These are phyloP conservation scores for Himalopsyche anomala DNA, from an alignment of 2,888 invertebrate species.

Conservation along the genomic window DNA sequence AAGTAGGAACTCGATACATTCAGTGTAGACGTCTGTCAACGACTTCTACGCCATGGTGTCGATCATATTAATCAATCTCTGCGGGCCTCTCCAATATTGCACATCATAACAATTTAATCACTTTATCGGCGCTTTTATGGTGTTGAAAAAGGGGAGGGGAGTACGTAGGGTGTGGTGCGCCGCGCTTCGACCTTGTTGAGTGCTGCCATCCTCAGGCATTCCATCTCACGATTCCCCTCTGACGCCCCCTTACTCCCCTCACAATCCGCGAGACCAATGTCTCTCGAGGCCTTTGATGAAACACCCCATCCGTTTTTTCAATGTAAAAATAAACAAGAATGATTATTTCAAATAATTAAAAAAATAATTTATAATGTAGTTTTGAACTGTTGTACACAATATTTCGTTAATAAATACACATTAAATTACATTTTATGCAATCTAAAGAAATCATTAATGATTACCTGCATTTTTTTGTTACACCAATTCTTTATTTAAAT, in stretches of 20 bases:
- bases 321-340: too few relatives aligned
- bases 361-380: too few relatives aligned
- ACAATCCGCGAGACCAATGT: background rate
- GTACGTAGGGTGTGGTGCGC: background rate
- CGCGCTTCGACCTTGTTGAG: conserved; percentile 44
- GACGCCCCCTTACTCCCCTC: background rate
- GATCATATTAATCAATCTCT: conserved; percentile 24
- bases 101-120: conserved; percentile 35
- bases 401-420: too few relatives aligned
- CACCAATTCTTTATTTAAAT: too few relatives aligned
- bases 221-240: conserved; percentile 37
- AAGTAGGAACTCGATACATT: too few relatives aligned
- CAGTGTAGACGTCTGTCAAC: background rate
- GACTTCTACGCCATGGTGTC: background rate
- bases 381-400: too few relatives aligned
- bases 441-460: too few relatives aligned
- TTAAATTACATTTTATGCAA: too few relatives aligned
- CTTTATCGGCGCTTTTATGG: conserved; percentile 8
- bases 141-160: background rate
- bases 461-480: too few relatives aligned
- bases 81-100: conserved; percentile 14
- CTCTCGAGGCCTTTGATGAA: background rate
- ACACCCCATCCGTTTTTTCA: background rate
- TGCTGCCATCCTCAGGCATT: conserved; percentile 47
- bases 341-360: too few relatives aligned